phyloP scores from a whole-genome alignment of 2,797 vertebrate genomes.

The Dallia pectoralis region DNA sequence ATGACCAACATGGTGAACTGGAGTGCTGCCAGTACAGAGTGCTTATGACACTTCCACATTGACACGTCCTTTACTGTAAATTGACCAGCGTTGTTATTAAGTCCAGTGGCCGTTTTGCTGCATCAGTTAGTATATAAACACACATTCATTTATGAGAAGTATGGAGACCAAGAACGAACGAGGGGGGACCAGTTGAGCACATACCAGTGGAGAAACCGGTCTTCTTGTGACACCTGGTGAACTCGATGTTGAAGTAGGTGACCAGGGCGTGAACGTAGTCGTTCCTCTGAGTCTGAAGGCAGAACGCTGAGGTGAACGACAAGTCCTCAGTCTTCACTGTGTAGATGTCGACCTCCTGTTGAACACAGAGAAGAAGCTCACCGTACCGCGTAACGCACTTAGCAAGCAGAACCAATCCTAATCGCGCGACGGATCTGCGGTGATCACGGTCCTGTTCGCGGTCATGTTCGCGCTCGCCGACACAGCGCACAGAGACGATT shows the following conservation, averaged over 20 bases:
- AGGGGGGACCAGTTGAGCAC: not conserved
- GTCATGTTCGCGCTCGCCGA: not conserved
- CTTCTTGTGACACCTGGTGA: slow-evolving; percentile 99
- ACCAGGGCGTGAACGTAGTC: slow-evolving; percentile 96
- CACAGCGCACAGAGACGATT: not conserved
- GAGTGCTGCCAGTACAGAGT: not conserved
- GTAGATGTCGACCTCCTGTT: slow-evolving; percentile 96
- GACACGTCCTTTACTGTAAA: not conserved
- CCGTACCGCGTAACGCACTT: too few species aligned
- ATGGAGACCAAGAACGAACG: not conserved
- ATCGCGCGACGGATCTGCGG: not conserved
- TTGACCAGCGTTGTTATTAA: too few species aligned
- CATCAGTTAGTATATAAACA: too few species aligned
- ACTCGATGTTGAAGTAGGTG: slow-evolving; percentile 98
- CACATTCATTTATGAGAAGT: not conserved
- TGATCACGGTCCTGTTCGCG: not conserved
- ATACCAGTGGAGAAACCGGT: slow-evolving; percentile 96
- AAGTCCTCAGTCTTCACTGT: slow-evolving; percentile 93
- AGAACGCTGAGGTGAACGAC: slow-evolving; percentile 91
- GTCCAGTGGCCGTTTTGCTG: too few species aligned
- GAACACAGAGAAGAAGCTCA: slow-evolving; percentile 19
- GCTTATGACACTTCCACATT: not conserved
- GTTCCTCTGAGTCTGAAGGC: slow-evolving; percentile 94
- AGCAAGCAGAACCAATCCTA: not conserved
- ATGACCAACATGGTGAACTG: not conserved